A percentile compares a stretch with the other conserved stretches of the same genome.
Evolutionary conservation across 2,888 invertebrate species (phyloP).

Genomic region (Bombylius major): DNA sequence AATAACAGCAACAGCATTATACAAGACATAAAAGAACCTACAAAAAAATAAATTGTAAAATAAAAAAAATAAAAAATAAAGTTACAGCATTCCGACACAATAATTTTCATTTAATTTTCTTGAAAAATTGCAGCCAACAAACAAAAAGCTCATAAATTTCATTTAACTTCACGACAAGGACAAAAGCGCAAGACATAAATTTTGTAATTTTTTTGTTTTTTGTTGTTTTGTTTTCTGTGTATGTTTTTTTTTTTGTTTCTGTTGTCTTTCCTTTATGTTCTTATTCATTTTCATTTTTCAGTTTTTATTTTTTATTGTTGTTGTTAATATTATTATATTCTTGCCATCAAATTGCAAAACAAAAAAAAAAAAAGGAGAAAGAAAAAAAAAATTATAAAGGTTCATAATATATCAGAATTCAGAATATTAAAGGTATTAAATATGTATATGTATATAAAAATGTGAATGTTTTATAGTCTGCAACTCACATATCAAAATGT

Average conservation of each 20-base stretch:
- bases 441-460: too few relatives aligned
- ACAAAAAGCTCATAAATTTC: conserved; percentile 25
- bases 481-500: too few relatives aligned
- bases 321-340: conserved; percentile 5
- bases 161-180: conserved; percentile 15
- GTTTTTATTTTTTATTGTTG: conserved; percentile 1
- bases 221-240: conserved; percentile 10
- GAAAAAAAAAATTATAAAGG: too few relatives aligned
- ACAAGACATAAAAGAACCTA: too few relatives aligned
- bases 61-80: not conserved
- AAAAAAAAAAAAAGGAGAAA: too few relatives aligned
- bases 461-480: too few relatives aligned
- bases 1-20: too few relatives aligned
- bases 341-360: not conserved
- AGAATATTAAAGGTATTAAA: too few relatives aligned
- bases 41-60: too few relatives aligned
- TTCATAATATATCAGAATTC: too few relatives aligned
- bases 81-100: conserved; percentile 2
- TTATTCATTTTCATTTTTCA: too few relatives aligned
- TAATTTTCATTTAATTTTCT: conserved; percentile 11
- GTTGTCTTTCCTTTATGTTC: not conserved
- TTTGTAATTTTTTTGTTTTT: conserved; percentile 4
- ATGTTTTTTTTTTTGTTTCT: conserved; percentile 10
- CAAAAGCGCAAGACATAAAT: conserved; percentile 14
- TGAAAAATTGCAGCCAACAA: conserved; percentile 21